Evolutionary conservation across 1,140 invertebrate species (phyloP), one percentile per base, ranked within the genome.

Genomic region (Popillia japonica): DNA sequence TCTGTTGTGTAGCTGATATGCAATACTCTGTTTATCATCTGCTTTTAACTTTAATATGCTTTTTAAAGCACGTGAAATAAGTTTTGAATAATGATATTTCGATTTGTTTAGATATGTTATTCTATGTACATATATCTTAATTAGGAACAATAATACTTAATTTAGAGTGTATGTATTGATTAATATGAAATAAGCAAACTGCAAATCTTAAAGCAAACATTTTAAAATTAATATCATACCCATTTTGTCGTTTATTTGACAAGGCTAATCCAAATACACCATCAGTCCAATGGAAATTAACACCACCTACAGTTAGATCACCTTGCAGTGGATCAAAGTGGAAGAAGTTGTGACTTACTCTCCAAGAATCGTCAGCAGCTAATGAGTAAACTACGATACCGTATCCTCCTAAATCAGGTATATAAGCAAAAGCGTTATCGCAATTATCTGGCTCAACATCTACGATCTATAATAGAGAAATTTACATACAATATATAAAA

Each of bases 221-320:
- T 40, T 9, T 9, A 42, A 64, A 72, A 17, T 59, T 68, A 68
- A 68, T 22, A 27, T 68, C 79, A 76, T 79, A 83, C 83, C 83
- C 83, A 73, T 80, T 81, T 72, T 79, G 64, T 14, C 80, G 77
- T 78, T 61, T 55, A 17, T 80, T 81, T 59, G 83, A 81, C 20
- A 94, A 83, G 3, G 93, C 92, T 78, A 94, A 78, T 40, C 92
- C 91, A 78, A 94, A 94, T 0, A 94, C 87, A 9, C 93, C 93
- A 84, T 94, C 93, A 0, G 91, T 93, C 93, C 93, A 94, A 83
- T 94, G 93, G 89, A 94, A 94, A 80, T 92, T 90, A 3, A 93
- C 89, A 6, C 93, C 93, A 22, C 89, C 92, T 7, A 94, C 89
- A 81, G 91, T 92, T 82, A 91, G 93, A 76, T 93, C 90, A 8